phyloP scores from a whole-genome alignment of 2,888 invertebrate species.

The Melipona bicolor region DNA sequence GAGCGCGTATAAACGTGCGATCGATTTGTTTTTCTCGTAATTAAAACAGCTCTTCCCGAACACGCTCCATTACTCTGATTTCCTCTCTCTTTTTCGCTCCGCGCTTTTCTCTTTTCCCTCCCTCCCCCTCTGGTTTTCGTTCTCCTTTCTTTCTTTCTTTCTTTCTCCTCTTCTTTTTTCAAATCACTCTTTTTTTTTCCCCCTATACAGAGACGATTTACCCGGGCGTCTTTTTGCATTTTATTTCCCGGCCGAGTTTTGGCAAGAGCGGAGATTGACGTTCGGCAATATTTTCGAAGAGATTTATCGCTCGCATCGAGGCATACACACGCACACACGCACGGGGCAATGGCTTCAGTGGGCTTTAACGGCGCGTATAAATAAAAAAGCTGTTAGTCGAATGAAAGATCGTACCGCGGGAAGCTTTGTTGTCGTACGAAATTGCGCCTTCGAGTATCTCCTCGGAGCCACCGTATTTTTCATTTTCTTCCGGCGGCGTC shows the following conservation, averaged over 20 bases:
- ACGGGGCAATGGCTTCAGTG: conserved; percentile 31
- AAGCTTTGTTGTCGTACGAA: conserved; percentile 43
- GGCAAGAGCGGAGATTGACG: conserved; percentile 52
- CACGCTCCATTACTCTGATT: background rate
- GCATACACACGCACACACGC: no score
- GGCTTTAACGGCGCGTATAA: conserved; percentile 34
- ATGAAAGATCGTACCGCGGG: conserved; percentile 43
- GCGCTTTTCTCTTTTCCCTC: background rate
- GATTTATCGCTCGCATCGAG: conserved; percentile 45
- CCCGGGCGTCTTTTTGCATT: conserved; percentile 23
- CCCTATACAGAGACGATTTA: conserved; percentile 30
- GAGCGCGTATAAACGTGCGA: background rate
- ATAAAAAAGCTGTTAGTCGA: conserved; percentile 39
- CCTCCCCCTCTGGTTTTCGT: background rate
- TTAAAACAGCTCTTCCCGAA: background rate
- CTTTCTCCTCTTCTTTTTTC: background rate
- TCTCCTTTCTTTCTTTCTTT: background rate
- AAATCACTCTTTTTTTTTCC: conserved; percentile 2
- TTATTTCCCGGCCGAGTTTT: conserved; percentile 48
- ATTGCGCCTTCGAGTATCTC: conserved; percentile 23
- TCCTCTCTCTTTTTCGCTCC: background rate
- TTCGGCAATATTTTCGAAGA: conserved; percentile 47
- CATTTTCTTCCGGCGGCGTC: background rate
- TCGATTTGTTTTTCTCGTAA: background rate
- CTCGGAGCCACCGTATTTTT: background rate